phyloP scores from a whole-genome alignment of 2,113 vertebrate genomes.

The Mixornis gularis region DNA sequence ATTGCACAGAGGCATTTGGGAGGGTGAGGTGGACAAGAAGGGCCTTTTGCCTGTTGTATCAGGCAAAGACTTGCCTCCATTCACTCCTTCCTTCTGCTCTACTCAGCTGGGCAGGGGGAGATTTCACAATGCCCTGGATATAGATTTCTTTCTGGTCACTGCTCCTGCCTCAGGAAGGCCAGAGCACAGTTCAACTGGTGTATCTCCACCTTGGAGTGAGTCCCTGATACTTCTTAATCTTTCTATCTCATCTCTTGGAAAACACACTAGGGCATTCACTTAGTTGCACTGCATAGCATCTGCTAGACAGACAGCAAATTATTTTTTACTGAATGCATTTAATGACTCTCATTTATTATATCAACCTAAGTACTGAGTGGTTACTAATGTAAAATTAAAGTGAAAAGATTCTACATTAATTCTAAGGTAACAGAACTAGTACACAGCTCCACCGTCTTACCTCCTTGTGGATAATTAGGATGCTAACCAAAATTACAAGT shows the following conservation, averaged over 20 bases:
- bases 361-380: not conserved
- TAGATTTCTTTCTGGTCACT: not conserved
- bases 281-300: not conserved
- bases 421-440: not conserved
- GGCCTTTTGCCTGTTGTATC: not conserved
- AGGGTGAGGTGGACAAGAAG: not conserved
- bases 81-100: not conserved
- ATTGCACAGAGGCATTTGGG: not conserved
- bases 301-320: not conserved
- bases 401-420: not conserved
- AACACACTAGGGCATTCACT: not conserved
- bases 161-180: not conserved
- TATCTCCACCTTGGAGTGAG: not conserved
- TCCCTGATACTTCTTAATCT: no score
- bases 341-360: not conserved
- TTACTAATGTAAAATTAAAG: not conserved
- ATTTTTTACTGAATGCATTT: not conserved
- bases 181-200: not conserved
- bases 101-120: not conserved
- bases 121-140: accelerated
- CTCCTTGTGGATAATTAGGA: not conserved
- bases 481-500: not conserved
- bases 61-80: not conserved
- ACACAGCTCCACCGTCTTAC: not conserved
- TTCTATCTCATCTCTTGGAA: not conserved